phyloP scores from a whole-genome alignment of 1,140 invertebrate species.

The Carposina sasakii region DNA sequence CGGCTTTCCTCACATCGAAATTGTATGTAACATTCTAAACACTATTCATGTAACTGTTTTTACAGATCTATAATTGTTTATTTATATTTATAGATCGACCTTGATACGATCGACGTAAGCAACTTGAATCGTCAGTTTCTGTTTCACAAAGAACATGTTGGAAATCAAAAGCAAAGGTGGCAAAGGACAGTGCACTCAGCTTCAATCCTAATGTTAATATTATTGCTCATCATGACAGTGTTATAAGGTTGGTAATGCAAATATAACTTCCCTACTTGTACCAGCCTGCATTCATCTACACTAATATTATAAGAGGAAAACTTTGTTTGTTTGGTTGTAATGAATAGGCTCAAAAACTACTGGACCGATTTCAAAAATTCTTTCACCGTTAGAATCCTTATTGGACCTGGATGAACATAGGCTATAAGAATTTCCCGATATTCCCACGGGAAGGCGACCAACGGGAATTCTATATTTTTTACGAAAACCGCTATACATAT shows the following conservation, averaged over 20 bases:
- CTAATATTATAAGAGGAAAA: too few relatives aligned
- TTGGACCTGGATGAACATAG: too few relatives aligned
- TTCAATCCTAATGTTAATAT: constrained; percentile 94
- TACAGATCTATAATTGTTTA: constrained; percentile 1
- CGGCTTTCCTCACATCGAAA: constrained; percentile 94
- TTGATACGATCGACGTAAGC: constrained; percentile 99
- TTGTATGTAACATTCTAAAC: constrained; percentile 79
- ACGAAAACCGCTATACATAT: too few relatives aligned
- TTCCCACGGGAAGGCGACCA: too few relatives aligned
- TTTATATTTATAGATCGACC: constrained; percentile 89
- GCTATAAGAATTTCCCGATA: too few relatives aligned
- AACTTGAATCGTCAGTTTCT: constrained; percentile 99
- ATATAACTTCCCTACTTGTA: too few relatives aligned
- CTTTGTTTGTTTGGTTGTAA: too few relatives aligned
- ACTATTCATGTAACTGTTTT: not conserved
- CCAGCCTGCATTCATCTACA: too few relatives aligned
- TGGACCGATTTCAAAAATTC: too few relatives aligned
- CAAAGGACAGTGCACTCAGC: constrained; percentile 88
- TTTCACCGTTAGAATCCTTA: too few relatives aligned
- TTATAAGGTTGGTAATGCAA: constrained; percentile 91
- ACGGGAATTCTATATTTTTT: too few relatives aligned
- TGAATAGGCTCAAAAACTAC: too few relatives aligned
- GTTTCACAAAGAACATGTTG: constrained; percentile 98
- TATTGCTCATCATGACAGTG: constrained; percentile 92
- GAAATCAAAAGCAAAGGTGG: constrained; percentile 93